Conservation (phyloP, 2,797 vertebrate species). For the Hipposideros larvatus region DNA sequence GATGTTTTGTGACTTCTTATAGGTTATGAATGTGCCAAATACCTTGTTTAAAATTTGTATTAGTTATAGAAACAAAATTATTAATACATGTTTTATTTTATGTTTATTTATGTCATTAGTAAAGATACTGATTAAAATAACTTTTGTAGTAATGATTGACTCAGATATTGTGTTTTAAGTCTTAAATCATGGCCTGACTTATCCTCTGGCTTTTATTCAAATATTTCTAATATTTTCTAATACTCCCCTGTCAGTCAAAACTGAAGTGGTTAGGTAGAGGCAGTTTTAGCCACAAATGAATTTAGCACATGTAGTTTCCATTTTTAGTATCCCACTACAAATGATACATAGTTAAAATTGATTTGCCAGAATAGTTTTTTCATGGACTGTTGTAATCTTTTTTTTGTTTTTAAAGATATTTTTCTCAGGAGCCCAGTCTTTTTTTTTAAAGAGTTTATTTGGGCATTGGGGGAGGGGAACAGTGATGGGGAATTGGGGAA, state of each 20-base stretch:
- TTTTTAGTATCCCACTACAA: background rate
- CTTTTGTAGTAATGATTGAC: background rate
- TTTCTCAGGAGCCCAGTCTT: too few species aligned
- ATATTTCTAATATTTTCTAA: background rate
- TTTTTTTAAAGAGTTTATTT: too few species aligned
- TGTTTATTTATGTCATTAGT: constrained; percentile 1
- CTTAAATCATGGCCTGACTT: background rate
- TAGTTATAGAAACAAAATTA: constrained; percentile 7
- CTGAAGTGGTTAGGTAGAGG: background rate
- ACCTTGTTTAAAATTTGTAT: background rate
- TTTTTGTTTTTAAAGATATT: too few species aligned
- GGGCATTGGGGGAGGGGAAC: too few species aligned
- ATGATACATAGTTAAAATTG: constrained; percentile 11
- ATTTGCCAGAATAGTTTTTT: background rate
- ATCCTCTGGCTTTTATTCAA: background rate
- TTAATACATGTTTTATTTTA: background rate
- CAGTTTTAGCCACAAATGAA: background rate
- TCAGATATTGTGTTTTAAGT: background rate
- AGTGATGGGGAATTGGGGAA: too few species aligned
- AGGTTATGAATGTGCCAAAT: background rate
- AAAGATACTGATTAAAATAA: constrained; percentile 6
- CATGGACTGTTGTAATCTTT: background rate
- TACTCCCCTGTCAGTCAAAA: background rate
- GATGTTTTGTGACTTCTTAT: background rate
- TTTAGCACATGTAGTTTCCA: background rate